phyloP scores from a whole-genome alignment of 2,113 vertebrate species.

The Campylomormyrus numenius region DNA sequence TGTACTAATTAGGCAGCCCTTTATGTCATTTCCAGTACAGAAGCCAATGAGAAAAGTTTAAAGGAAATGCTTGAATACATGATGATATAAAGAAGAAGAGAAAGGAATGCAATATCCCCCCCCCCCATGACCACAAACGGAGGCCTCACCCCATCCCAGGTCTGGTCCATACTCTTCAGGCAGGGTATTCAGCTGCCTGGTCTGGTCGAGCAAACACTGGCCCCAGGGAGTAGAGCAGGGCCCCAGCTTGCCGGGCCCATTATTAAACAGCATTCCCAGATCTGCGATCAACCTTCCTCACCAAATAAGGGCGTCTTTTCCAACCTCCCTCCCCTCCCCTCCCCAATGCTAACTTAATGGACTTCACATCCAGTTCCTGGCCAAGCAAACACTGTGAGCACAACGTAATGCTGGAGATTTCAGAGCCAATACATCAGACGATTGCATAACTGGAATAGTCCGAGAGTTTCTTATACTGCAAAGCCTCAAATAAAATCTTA shows the following conservation, averaged over 20 bases:
- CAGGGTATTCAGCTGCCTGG: neutral
- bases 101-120: neutral
- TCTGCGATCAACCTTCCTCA: neutral
- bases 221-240: neutral
- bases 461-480: neutral
- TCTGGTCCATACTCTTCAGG: neutral
- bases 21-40: neutral
- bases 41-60: neutral
- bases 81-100: neutral
- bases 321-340: slow-evolving; percentile 2
- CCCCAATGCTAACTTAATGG: slow-evolving; percentile 5
- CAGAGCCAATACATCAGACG: neutral
- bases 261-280: slow-evolving; percentile 6
- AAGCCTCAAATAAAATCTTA: neutral
- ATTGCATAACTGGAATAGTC: neutral
- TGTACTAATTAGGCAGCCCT: neutral
- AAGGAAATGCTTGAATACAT: neutral
- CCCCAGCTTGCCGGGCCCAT: neutral
- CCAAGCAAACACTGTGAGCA: neutral
- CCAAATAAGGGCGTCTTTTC: slow-evolving; percentile 14
- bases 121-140: neutral
- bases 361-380: neutral
- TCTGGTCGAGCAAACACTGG: neutral
- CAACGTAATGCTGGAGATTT: neutral
- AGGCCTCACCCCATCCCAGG: neutral